These are phyloP conservation scores for Cheilosia vernalis DNA, from an alignment of 2,888 invertebrate species.

Conservation along the genomic window DNA sequence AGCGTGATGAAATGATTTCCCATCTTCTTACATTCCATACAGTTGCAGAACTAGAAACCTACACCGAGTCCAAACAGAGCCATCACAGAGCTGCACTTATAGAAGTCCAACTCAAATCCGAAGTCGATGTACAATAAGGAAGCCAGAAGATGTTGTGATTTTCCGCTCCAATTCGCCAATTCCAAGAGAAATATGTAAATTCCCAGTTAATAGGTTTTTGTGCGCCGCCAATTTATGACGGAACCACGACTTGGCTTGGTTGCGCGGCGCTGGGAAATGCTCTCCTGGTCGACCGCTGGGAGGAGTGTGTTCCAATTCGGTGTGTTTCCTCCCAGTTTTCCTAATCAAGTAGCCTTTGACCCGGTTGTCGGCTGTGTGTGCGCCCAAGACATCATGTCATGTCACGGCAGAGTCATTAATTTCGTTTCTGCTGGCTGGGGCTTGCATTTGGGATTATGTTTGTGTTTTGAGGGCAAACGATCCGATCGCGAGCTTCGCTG, in stretches of 20 bases:
- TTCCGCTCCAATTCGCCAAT: constrained; percentile 72
- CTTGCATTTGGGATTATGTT: constrained; percentile 28
- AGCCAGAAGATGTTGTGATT: constrained; percentile 71
- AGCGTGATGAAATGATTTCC: constrained; percentile 69
- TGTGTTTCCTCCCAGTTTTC: constrained; percentile 34
- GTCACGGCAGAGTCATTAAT: constrained; percentile 61
- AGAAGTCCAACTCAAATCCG: constrained; percentile 27
- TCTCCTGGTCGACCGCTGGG: not conserved
- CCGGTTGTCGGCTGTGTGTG: constrained; percentile 23
- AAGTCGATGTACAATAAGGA: constrained; percentile 67
- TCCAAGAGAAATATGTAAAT: constrained; percentile 70
- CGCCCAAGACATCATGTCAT: constrained; percentile 66
- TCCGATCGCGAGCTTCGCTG: constrained; percentile 28
- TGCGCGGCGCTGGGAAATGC: constrained; percentile 7
- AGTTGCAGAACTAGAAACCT: constrained; percentile 64
- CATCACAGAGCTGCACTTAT: constrained; percentile 15
- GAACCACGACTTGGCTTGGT: constrained; percentile 23
- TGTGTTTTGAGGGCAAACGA: constrained; percentile 59
- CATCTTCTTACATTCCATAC: constrained; percentile 31
- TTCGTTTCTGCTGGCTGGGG: constrained; percentile 25
- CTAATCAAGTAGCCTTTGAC: constrained; percentile 66
- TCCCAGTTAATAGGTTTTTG: constrained; percentile 64
- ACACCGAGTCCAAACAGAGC: constrained; percentile 21
- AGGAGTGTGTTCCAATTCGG: constrained; percentile 45
- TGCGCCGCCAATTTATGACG: constrained; percentile 42